A percentile compares a stretch with the other conserved stretches of the same genome.
Evolutionary conservation across 1,140 invertebrate genomes (phyloP).

Genomic region (Babylonia areolata): DNA sequence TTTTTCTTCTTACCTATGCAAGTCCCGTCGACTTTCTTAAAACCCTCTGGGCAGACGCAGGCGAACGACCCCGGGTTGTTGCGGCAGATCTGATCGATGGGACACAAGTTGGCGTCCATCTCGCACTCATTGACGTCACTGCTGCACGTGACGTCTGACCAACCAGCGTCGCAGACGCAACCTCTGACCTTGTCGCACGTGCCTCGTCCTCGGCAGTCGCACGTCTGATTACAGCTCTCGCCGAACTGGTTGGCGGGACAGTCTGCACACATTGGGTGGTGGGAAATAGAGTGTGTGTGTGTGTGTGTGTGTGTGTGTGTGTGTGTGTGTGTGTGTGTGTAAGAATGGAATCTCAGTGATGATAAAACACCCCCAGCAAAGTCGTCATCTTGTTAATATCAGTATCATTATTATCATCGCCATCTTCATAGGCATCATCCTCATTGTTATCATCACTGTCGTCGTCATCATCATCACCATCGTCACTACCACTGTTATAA

Average conservation of each 20-base stretch:
- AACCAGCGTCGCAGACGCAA: constrained; percentile 38
- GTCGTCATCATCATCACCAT: too few species aligned
- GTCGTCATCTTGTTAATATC: too few species aligned
- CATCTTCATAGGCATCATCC: too few species aligned
- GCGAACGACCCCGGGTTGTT: constrained; percentile 86
- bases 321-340: too few species aligned
- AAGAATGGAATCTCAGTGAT: too few species aligned
- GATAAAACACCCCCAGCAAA: too few species aligned
- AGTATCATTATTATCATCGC: too few species aligned
- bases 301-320: too few species aligned
- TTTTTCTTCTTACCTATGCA: background rate
- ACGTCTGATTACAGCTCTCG: constrained; percentile 22
- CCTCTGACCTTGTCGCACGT: constrained; percentile 41
- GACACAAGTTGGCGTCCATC: constrained; percentile 64
- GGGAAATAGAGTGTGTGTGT: too few species aligned
- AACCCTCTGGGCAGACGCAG: constrained; percentile 76
- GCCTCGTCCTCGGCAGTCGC: constrained; percentile 37
- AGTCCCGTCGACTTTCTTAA: background rate
- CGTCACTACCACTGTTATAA: too few species aligned
- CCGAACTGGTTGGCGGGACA: constrained; percentile 29
- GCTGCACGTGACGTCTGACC: constrained; percentile 40
- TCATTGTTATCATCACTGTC: too few species aligned
- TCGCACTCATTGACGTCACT: constrained; percentile 44
- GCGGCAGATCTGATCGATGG: constrained; percentile 86
- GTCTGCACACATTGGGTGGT: too few species aligned